These are phyloP conservation scores for Hemaris fuciformis DNA, from an alignment of 2,888 invertebrate species.

Conservation along the genomic window DNA sequence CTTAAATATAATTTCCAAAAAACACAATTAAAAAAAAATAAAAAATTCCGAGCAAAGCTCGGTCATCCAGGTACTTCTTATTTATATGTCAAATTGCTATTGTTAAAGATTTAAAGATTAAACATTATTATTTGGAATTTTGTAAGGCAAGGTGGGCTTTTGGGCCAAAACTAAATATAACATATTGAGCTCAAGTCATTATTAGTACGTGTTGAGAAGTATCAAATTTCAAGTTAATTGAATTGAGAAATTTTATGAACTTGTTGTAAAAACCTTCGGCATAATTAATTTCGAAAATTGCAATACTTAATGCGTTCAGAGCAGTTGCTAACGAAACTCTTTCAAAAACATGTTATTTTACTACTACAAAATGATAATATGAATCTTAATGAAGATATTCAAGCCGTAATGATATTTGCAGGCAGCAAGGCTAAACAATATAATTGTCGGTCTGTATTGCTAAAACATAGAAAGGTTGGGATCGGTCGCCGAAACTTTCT, in stretches of 20 bases:
- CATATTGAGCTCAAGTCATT: no score
- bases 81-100: no score
- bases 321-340: background rate
- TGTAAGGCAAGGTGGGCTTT: no score
- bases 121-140: no score
- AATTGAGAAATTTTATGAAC: background rate
- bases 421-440: background rate
- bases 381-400: background rate
- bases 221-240: background rate
- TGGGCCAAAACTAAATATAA: no score
- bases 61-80: no score
- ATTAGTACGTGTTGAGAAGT: background rate
- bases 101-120: no score
- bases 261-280: background rate
- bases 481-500: no score
- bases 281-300: background rate
- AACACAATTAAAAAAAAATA: no score
- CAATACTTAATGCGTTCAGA: background rate
- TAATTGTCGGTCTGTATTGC: background rate
- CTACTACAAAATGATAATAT: background rate
- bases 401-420: background rate
- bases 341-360: slow-evolving; percentile 1
- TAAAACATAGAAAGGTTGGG: no score
- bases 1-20: no score
- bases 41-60: no score